Evolutionary conservation across 2,888 invertebrate species (phyloP).

Genomic region (Colostygia pectinataria): DNA sequence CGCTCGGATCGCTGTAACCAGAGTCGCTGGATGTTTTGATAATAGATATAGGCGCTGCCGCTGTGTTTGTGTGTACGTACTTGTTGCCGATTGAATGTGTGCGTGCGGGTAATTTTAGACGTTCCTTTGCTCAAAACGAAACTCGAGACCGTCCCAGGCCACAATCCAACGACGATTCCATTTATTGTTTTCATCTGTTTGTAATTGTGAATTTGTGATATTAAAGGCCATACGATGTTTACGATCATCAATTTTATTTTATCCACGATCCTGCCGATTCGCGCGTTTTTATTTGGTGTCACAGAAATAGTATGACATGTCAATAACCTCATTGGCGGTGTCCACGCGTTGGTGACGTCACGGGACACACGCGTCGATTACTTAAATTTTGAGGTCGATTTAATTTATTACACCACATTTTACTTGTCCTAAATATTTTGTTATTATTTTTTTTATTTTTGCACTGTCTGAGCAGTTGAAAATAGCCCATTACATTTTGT

Average conservation of each 20-base stretch:
- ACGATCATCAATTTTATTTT: conserved; percentile 37
- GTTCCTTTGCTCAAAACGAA: conserved; percentile 83
- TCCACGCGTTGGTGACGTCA: conserved; percentile 73
- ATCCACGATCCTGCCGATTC: conserved; percentile 47
- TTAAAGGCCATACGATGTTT: conserved; percentile 40
- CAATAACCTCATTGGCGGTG: conserved; percentile 78
- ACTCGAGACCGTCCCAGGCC: conserved; percentile 80
- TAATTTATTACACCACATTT: conserved; percentile 69
- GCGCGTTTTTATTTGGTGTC: conserved; percentile 78
- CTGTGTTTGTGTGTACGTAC: conserved; percentile 68
- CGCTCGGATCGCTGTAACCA: conserved; percentile 82
- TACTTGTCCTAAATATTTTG: conserved; percentile 60
- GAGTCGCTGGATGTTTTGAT: conserved; percentile 82
- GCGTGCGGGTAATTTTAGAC: conserved; percentile 82
- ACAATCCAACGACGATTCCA: conserved; percentile 73
- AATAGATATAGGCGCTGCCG: conserved; percentile 76
- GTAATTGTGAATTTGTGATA: conserved; percentile 56
- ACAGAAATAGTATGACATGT: conserved; percentile 79
- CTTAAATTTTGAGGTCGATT: conserved; percentile 73
- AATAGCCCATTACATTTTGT: conserved; percentile 13
- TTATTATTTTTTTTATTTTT: conserved; percentile 35
- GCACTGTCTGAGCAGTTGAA: conserved; percentile 11
- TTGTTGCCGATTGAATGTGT: conserved; percentile 54
- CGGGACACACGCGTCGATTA: conserved; percentile 64
- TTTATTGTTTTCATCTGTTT: conserved; percentile 81